Base-by-base conservation (phyloP, 1,140 invertebrate genomes). In the Drosophila sturtevanti region DNA sequence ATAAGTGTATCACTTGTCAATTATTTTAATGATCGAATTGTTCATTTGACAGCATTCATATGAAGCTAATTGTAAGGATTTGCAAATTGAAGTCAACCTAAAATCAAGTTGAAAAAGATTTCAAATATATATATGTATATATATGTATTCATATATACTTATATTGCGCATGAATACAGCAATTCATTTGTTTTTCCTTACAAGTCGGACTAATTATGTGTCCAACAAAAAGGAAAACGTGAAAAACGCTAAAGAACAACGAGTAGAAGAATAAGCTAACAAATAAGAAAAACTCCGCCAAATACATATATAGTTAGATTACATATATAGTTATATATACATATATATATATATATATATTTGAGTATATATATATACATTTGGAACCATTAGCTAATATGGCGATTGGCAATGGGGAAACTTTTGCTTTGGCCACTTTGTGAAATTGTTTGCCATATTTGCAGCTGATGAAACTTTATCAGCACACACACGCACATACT, bases 371-470 rank as follows among this genome's bases (percentile, higher is more conserved):
- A 21, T 48, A 21, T 48, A 48, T 48, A 55, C 35, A 52, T 70
- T 79, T 75, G 71, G 75, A 84, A 77, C 78, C 82, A 86, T 86
- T 86, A 86, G 82, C 82, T 81, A 87, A 86, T 80, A 67, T 69
- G 73, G 68, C 68, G 77, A 67, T 66, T 68, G 65, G 61, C 67
- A 70, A 77, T 74, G 68, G 68, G 61, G 55, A 89, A 87, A 87
- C 76, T 87, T 87, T 89, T 68, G 69, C 64, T 65, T 54, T 66
- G 72, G 82, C 79, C 84, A 87, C 84, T 87, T 87, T 87, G 84
- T 74, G 79, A 87, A 87, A 89, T 87, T 87, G 84, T 87, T 87
- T 87, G 82, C 82, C 82, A 82, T 89, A 87, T 89, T 87, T 89
- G 84, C 72, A 76, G 72, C 84, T 84, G 79, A 69, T 66, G 41